These are phyloP conservation scores for Zophobas atratus DNA, from an alignment of 1,140 invertebrate species.

Conservation along the genomic window DNA sequence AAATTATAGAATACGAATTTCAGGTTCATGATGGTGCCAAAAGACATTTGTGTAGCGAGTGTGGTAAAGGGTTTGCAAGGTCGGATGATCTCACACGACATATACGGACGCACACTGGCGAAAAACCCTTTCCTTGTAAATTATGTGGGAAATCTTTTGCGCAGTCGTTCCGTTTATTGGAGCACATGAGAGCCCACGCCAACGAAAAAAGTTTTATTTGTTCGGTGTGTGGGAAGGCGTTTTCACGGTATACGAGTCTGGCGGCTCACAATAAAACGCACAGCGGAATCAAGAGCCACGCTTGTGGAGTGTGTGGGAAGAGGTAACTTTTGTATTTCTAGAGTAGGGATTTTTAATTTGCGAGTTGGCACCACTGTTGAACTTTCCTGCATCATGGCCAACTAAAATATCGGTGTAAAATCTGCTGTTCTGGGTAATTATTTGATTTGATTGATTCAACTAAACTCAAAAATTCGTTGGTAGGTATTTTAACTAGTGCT, in stretches of 20 bases:
- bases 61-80: constrained; percentile 69
- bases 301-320: constrained; percentile 66
- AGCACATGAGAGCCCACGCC: constrained; percentile 76
- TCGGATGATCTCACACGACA: constrained; percentile 71
- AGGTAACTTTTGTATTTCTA: constrained; percentile 54
- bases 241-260: constrained; percentile 65
- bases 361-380: too few relatives aligned
- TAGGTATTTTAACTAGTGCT: too few relatives aligned
- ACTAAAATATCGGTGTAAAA: too few relatives aligned
- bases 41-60: constrained; percentile 75
- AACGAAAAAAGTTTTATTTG: constrained; percentile 76
- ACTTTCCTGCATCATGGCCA: too few relatives aligned
- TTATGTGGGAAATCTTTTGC: constrained; percentile 70
- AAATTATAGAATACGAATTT: constrained; percentile 14
- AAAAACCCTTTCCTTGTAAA: constrained; percentile 74
- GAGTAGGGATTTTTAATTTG: neutral
- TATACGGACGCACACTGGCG: constrained; percentile 71
- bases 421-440: too few relatives aligned
- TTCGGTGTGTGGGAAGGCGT: constrained; percentile 71
- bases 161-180: constrained; percentile 70
- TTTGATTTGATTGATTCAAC: too few relatives aligned
- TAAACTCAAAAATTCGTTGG: too few relatives aligned
- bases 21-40: constrained; percentile 68
- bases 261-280: constrained; percentile 68
- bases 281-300: constrained; percentile 62